Base-by-base conservation (phyloP, 2,113 vertebrate genomes). In the Xiphophorus hellerii region DNA sequence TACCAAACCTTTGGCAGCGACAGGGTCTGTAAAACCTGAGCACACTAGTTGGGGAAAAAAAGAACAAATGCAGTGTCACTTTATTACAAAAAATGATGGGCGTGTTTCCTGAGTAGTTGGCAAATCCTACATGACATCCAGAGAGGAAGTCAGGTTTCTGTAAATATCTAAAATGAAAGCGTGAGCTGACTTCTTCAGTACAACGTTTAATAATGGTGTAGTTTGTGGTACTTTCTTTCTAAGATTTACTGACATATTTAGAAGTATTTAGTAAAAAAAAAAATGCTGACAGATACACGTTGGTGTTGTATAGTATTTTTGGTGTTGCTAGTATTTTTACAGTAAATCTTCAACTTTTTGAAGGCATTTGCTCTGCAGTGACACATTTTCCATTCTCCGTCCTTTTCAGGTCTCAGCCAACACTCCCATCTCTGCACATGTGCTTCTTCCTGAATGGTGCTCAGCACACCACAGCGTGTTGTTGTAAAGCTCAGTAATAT, bases 401-500 rank as follows among this genome's bases (percentile, higher is more conserved):
- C 28, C 71, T 51, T 68, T 73, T 61, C 67, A 90, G 90, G 70
- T 76, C 71, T 69, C 35, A 64, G 27, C 25, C 14, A 62, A 17
- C 29, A 31, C 70, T 35, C 25, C 30, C 27, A 3, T 64, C 30
- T 11, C 12, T 37, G 29, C 17, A 13, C 31, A n/a, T 67, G 8
- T 61, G 37, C 67, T 67, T 58, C 44, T 48, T 48, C 44, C 44
- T 20, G 22, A 28, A 67, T 80, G 83, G 70, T 72, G 83, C 54
- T 71, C 69, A 74, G 33, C 35, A 77, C 73, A 69, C 60, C 37
- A 65, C 74, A 86, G 66, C 69, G 89, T 90, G 88, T 65, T 79
- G 51, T 87, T 88, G 79, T 92, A 64, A 90, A 76, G 70, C 42
- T 28, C 76, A 60, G 80, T 72, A 30, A 71, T 51, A 87, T 77